Evolutionary conservation across 2,797 vertebrate species (phyloP).

Genomic region (Spheniscus humboldti): DNA sequence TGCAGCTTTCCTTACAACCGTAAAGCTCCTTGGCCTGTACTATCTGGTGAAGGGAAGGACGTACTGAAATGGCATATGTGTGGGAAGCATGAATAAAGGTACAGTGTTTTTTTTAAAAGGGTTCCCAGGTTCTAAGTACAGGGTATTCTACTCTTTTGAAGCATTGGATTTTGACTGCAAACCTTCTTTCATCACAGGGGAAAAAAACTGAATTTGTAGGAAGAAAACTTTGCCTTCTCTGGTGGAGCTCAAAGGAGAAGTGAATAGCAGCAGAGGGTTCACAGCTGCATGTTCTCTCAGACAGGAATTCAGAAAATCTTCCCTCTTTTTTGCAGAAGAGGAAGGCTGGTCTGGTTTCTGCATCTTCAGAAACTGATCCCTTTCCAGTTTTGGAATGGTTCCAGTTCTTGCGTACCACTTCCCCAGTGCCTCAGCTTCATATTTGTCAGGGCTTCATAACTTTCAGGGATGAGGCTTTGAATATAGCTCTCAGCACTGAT

Average conservation of each 20-base stretch:
- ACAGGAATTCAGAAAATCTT: background rate
- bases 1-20: conserved; percentile 4
- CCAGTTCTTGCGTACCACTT: background rate
- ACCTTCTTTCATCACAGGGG: background rate
- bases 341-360: background rate
- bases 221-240: background rate
- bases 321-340: background rate
- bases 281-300: background rate
- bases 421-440: background rate
- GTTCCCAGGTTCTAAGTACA: background rate
- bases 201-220: background rate
- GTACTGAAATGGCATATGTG: background rate
- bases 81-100: background rate
- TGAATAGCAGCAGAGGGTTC: background rate
- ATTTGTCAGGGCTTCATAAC: background rate
- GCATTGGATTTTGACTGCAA: background rate
- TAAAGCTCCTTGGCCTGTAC: background rate
- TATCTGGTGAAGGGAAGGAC: background rate
- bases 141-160: background rate
- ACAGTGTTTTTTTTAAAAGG: background rate
- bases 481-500: background rate
- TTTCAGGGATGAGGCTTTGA: background rate
- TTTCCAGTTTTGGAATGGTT: background rate
- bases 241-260: background rate
- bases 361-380: background rate